Conservation (phyloP, 2,888 invertebrate genomes). For the Lasioglossum morio region DNA sequence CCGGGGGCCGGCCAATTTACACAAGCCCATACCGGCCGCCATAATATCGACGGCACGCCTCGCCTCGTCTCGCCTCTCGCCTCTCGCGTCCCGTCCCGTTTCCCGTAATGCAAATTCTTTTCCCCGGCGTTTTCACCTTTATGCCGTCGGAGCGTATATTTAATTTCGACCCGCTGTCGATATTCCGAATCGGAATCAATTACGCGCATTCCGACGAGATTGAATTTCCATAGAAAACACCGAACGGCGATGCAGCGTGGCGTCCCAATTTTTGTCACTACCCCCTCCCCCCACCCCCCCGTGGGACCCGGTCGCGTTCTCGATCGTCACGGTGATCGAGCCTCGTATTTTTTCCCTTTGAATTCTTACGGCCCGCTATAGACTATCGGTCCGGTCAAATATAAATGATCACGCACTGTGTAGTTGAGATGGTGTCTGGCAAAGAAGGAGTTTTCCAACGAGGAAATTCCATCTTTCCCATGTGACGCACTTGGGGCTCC, state of each 20-base stretch:
- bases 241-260: neutral
- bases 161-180: constrained; percentile 21
- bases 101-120: constrained; percentile 14
- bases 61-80: constrained; percentile 6
- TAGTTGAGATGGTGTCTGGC: no score
- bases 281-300: no score
- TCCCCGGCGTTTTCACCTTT: neutral
- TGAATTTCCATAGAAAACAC: constrained; percentile 22
- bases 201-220: constrained; percentile 25
- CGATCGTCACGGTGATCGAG: neutral
- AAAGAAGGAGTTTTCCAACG: no score
- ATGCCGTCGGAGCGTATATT: constrained; percentile 29
- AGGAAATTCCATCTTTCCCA: no score
- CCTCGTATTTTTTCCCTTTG: neutral
- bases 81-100: neutral
- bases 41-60: neutral
- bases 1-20: constrained; percentile 31
- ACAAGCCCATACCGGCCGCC: neutral
- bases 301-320: neutral
- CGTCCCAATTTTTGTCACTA: neutral
- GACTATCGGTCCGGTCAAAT: neutral
- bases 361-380: neutral
- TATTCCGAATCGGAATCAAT: constrained; percentile 26
- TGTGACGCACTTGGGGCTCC: no score
- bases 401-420: no score